Conservation (phyloP, 53 echinoderm and acorn worm species). For the Henricia sp. region DNA sequence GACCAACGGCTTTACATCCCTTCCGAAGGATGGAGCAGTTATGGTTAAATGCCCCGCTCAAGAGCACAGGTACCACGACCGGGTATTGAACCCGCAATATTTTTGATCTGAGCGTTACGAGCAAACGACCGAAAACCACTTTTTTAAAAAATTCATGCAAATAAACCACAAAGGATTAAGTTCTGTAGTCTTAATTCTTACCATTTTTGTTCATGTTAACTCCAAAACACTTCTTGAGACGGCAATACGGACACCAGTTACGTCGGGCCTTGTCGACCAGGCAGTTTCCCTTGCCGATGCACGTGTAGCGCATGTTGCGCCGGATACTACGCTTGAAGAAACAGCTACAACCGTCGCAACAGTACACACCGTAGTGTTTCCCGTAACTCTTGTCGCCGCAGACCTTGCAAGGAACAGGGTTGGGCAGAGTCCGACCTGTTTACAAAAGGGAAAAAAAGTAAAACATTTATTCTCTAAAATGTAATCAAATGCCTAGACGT, state of each 20-base stretch:
- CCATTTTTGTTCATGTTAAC: slow-evolving; percentile 97
- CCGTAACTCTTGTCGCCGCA: slow-evolving; percentile 97
- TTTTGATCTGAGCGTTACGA: too few species aligned
- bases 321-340: slow-evolving; percentile 99
- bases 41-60: too few species aligned
- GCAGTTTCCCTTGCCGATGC: slow-evolving; percentile 82
- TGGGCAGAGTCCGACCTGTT: slow-evolving; percentile 91
- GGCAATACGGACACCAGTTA: slow-evolving; percentile 96
- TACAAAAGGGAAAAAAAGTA: background rate
- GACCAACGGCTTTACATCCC: too few species aligned
- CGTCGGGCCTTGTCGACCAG: slow-evolving; percentile 87
- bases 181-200: slow-evolving; percentile 58
- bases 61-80: too few species aligned
- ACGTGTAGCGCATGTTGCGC: slow-evolving; percentile 92
- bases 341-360: slow-evolving; percentile 96
- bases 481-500: too few species aligned
- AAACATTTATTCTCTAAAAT: too few species aligned
- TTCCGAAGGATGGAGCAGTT: too few species aligned
- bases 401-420: slow-evolving; percentile 94
- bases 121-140: too few species aligned
- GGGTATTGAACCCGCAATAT: too few species aligned
- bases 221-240: slow-evolving; percentile 84
- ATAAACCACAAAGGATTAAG: too few species aligned
- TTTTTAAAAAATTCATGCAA: too few species aligned
- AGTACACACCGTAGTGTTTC: slow-evolving; percentile 95